Conservation (phyloP, 2,797 vertebrate genomes). For the Sebastes vulpes region DNA sequence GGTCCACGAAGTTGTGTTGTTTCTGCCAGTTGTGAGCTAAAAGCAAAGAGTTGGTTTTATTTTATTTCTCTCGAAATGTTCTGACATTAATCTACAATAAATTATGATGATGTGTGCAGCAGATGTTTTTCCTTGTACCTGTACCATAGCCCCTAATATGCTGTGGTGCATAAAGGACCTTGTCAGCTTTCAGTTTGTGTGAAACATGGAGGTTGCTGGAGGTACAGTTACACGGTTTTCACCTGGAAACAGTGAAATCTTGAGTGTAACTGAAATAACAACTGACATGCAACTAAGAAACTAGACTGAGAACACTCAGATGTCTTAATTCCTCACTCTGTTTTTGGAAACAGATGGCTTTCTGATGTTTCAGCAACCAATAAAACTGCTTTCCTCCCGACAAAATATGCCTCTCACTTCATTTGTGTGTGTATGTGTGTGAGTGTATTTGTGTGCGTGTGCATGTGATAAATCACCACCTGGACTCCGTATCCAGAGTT, state of each 20-base stretch:
- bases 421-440: slow-evolving; percentile 9
- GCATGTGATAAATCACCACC: slow-evolving; percentile 60
- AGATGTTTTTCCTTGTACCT: neutral
- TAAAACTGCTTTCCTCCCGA: slow-evolving; percentile 54
- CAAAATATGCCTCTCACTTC: slow-evolving; percentile 40
- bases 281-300: slow-evolving; percentile 14
- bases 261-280: slow-evolving; percentile 30
- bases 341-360: slow-evolving; percentile 41
- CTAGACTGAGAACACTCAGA: slow-evolving; percentile 6
- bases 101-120: neutral
- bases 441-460: neutral
- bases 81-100: neutral
- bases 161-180: neutral
- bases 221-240: slow-evolving; percentile 13
- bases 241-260: slow-evolving; percentile 32
- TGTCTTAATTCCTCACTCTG: slow-evolving; percentile 28
- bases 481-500: slow-evolving; percentile 52
- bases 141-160: neutral
- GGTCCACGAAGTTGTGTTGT: neutral
- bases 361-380: slow-evolving; percentile 61
- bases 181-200: slow-evolving; percentile 5
- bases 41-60: neutral
- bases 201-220: neutral
- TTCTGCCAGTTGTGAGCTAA: neutral
- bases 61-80: neutral